Conservation (phyloP, 1,140 invertebrate species). For the Lordiphosa stackelbergi region DNA sequence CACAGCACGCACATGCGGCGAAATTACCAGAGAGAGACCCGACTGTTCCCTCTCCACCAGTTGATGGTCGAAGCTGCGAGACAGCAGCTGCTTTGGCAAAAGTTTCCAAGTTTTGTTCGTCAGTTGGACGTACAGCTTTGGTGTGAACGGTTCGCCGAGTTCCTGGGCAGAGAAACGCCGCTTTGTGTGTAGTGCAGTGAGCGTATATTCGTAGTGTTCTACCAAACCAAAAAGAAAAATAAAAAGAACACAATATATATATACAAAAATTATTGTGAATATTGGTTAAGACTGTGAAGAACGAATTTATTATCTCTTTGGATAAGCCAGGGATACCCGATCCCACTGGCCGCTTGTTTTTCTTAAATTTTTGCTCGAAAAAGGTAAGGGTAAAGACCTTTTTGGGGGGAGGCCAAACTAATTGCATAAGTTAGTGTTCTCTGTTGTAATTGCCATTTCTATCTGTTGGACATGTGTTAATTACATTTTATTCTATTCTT, state of each 20-base stretch:
- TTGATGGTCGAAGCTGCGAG: slow-evolving; percentile 25
- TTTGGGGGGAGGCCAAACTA: no score
- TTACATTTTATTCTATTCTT: slow-evolving; percentile 44
- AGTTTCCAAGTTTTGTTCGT: slow-evolving; percentile 55
- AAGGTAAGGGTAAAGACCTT: not conserved
- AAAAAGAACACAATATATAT: slow-evolving; percentile 20
- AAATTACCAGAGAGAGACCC: slow-evolving; percentile 26
- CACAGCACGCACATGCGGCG: slow-evolving; percentile 35
- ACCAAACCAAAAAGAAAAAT: slow-evolving; percentile 30
- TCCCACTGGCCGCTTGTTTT: slow-evolving; percentile 4
- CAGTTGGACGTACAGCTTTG: slow-evolving; percentile 67
- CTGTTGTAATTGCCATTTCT: slow-evolving; percentile 22
- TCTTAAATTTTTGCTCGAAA: slow-evolving; percentile 14
- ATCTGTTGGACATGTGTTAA: slow-evolving; percentile 41
- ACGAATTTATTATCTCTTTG: slow-evolving; percentile 21
- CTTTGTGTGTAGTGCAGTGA: slow-evolving; percentile 39
- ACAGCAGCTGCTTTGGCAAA: slow-evolving; percentile 33
- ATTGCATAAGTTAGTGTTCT: slow-evolving; percentile 13
- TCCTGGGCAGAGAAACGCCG: slow-evolving; percentile 31
- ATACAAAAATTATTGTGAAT: slow-evolving; percentile 12
- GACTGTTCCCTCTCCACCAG: slow-evolving; percentile 14
- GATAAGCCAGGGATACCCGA: slow-evolving; percentile 9
- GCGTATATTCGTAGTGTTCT: slow-evolving; percentile 54
- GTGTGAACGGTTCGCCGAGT: slow-evolving; percentile 59
- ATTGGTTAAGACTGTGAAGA: no score